These are phyloP conservation scores for Mormyrus proboscirostris DNA, from an alignment of 2,797 vertebrate species.

Conservation along the genomic window DNA sequence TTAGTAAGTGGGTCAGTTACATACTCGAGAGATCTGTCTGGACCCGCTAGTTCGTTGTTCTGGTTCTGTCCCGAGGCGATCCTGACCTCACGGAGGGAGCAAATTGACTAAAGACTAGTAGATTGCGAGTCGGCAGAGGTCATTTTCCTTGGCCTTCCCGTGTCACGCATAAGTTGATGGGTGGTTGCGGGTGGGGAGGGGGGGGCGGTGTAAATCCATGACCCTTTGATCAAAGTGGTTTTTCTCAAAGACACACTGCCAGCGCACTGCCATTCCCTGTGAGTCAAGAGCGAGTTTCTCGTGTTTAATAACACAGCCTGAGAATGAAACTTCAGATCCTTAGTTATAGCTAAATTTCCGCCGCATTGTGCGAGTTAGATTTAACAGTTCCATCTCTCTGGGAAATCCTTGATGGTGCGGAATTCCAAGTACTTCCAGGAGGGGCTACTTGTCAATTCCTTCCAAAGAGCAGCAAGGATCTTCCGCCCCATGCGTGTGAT, in stretches of 20 bases:
- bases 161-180: background rate
- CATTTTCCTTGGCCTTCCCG: background rate
- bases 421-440: background rate
- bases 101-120: constrained; percentile 1
- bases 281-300: background rate
- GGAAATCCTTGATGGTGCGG: background rate
- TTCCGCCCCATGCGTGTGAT: background rate
- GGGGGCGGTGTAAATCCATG: background rate
- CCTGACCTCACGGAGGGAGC: background rate
- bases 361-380: background rate
- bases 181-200: background rate
- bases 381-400: background rate
- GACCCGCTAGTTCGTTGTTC: background rate
- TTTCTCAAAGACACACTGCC: constrained; percentile 3
- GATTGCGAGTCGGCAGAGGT: background rate
- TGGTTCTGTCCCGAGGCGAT: background rate
- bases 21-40: background rate
- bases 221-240: background rate
- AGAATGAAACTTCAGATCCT: constrained; percentile 2
- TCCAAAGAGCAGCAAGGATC: background rate
- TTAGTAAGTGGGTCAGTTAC: background rate
- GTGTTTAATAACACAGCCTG: background rate
- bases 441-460: background rate
- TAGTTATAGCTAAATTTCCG: background rate
- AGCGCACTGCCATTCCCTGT: background rate